Base-by-base conservation (phyloP, 2,797 vertebrate species). In the Aratinga solstitialis region DNA sequence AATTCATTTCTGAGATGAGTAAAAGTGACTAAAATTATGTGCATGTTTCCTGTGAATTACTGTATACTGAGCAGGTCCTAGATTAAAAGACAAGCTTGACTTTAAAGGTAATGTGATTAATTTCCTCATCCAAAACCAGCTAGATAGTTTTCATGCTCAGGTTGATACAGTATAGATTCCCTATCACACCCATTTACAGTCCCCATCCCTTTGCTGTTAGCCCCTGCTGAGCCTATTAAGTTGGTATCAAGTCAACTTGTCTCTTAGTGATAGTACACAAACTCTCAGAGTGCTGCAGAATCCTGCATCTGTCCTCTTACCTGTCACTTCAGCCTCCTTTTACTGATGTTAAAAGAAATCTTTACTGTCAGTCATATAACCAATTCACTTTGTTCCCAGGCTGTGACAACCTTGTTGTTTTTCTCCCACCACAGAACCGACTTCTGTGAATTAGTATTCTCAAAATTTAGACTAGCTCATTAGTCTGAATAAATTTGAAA, bases 331-430 rank as follows among this genome's bases (percentile, higher is more conserved):
- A 98, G 98, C 98, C 97, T 98, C 98, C 96, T 97, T 98, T 98
- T 98, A 99, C 98, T 99, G 99, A 99, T 99, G 99, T 99, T 99
- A 98, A 99, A 99, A 99, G 99, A 99, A 99, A 99, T 99, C 98
- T 98, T 98, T 99, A 99, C 99, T 99, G 99, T 99, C 99, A 99
- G 98, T 99, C 99, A 99, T 98, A 99, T 99, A 98, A 98, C 97
- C 98, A 98, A 98, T 99, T 99, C 99, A 99, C 99, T 99, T 99
- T 99, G 99, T 99, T 99, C 99, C 99, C 98, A 62, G 98, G 96
- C 98, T 94, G 98, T 99, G 99, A 99, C 99, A 99, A 98, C 97
- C 98, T 98, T 98, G 98, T 98, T 96, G 96, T 97, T 97, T 95
- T 96, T 97, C 96, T 97, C 93, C 96, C 94, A 95, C 97, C 94